A percentile compares a stretch with the other conserved stretches of the same genome.
These are phyloP conservation scores for Chrysaora quinquecirrha DNA, from an alignment of 30 jellyfish, hydroid and myxozoan species.

Conservation along the genomic window DNA sequence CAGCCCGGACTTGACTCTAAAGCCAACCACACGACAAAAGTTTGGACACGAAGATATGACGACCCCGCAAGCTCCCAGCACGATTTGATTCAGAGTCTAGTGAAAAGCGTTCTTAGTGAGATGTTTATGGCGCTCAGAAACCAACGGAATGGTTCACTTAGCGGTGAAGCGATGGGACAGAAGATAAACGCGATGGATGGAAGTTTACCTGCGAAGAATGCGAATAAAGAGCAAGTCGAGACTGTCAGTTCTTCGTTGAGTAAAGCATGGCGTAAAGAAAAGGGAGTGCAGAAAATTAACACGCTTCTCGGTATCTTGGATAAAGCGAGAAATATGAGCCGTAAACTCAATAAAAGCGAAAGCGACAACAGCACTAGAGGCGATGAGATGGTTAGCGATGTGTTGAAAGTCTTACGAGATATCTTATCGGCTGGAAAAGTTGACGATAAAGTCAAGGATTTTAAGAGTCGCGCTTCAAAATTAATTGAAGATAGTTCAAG, in stretches of 20 bases:
- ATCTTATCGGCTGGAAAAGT: slow-evolving; percentile 75
- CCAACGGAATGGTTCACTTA: slow-evolving; percentile 53
- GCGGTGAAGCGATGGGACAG: not conserved
- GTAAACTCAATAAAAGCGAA: slow-evolving; percentile 27
- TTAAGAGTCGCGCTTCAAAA: slow-evolving; percentile 82
- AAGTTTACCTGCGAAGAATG: slow-evolving; percentile 2
- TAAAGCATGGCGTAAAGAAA: slow-evolving; percentile 79
- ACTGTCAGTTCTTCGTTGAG: slow-evolving; percentile 65
- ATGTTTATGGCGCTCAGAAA: slow-evolving; percentile 73
- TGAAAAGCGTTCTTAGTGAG: slow-evolving; percentile 86
- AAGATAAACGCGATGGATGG: slow-evolving; percentile 3
- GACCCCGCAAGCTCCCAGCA: slow-evolving; percentile 58
- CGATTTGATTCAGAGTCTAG: slow-evolving; percentile 78
- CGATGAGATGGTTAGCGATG: slow-evolving; percentile 91
- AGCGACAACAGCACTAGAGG: slow-evolving; percentile 7
- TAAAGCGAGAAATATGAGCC: slow-evolving; percentile 34
- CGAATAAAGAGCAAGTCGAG: slow-evolving; percentile 48
- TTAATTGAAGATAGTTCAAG: slow-evolving; percentile 84
- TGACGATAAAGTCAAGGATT: slow-evolving; percentile 64
- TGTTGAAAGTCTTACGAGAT: slow-evolving; percentile 87
- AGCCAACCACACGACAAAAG: slow-evolving; percentile 62
- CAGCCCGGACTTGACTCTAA: slow-evolving; percentile 28
- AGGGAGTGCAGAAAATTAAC: slow-evolving; percentile 82
- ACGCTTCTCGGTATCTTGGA: slow-evolving; percentile 69
- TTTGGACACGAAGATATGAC: slow-evolving; percentile 26